Evolutionary conservation across 35 echinoderm and acorn worm genomes (phyloP).

Genomic region (Ophioderma brevispina): DNA sequence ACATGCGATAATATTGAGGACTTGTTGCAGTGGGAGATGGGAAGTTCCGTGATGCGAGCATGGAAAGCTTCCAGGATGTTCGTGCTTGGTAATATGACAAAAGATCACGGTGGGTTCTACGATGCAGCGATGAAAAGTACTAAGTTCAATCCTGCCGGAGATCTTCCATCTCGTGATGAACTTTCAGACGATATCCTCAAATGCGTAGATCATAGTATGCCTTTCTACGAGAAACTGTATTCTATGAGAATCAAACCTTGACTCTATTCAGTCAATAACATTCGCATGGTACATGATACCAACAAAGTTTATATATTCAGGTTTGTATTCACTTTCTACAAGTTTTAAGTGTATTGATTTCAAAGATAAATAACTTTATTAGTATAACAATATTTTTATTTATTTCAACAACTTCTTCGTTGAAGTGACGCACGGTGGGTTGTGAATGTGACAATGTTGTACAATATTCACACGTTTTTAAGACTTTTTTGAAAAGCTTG

Average conservation of each 20-base stretch:
- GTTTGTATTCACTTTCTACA: background rate
- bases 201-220: background rate
- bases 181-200: background rate
- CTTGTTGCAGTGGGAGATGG: constrained; percentile 37
- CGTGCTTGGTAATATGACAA: background rate
- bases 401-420: no score
- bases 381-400: no score
- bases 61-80: constrained; percentile 1
- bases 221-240: background rate
- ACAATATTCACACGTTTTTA: no score
- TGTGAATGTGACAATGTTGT: no score
- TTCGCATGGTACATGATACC: background rate
- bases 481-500: no score
- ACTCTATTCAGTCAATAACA: background rate
- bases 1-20: constrained; percentile 6
- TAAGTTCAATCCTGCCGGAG: background rate
- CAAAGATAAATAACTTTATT: no score
- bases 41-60: background rate
- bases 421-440: no score
- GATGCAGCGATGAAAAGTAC: background rate
- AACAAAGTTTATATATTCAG: background rate
- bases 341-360: background rate
- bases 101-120: background rate
- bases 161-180: background rate
- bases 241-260: background rate